Percentiles rank a stretch among this genome's conserved stretches.
These are phyloP conservation scores for Parasteatoda tepidariorum DNA, from an alignment of 1,140 invertebrate genomes.

Conservation along the genomic window DNA sequence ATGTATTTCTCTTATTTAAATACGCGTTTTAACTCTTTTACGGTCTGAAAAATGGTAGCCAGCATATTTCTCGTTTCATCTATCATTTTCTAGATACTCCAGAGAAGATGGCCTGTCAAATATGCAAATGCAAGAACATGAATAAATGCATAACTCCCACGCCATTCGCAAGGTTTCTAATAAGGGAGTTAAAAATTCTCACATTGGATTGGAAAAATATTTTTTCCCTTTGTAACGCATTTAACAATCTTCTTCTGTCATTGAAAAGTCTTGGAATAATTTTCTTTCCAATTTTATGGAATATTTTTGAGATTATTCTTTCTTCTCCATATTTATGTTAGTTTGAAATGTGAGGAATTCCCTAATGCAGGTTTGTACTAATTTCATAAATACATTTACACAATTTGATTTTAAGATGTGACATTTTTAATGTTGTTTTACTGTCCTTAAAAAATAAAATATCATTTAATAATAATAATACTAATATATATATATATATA, in stretches of 20 bases:
- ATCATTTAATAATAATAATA: too few species aligned
- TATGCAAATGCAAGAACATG: conserved; percentile 46
- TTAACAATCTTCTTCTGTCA: conserved; percentile 22
- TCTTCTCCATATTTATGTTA: too few species aligned
- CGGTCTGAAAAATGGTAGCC: conserved; percentile 18
- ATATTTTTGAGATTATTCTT: too few species aligned
- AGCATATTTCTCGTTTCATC: neutral
- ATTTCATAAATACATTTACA: too few species aligned
- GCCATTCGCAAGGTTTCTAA: conserved; percentile 25
- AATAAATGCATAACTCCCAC: conserved; percentile 48
- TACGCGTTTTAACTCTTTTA: conserved; percentile 31
- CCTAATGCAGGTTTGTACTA: too few species aligned
- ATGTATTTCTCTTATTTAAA: conserved; percentile 1
- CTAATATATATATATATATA: too few species aligned
- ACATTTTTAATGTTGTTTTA: too few species aligned
- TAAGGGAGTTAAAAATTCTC: conserved; percentile 24
- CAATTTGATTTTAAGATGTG: too few species aligned
- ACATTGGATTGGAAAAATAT: conserved; percentile 5
- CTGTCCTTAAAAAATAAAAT: too few species aligned
- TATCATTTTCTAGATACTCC: conserved; percentile 3
- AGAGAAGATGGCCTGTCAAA: conserved; percentile 31
- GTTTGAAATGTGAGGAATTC: too few species aligned
- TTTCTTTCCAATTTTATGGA: too few species aligned
- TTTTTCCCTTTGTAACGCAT: conserved; percentile 9
- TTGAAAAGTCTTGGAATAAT: neutral